These are phyloP conservation scores for Dendrolimus pini DNA, from an alignment of 2,888 invertebrate species.

Conservation along the genomic window DNA sequence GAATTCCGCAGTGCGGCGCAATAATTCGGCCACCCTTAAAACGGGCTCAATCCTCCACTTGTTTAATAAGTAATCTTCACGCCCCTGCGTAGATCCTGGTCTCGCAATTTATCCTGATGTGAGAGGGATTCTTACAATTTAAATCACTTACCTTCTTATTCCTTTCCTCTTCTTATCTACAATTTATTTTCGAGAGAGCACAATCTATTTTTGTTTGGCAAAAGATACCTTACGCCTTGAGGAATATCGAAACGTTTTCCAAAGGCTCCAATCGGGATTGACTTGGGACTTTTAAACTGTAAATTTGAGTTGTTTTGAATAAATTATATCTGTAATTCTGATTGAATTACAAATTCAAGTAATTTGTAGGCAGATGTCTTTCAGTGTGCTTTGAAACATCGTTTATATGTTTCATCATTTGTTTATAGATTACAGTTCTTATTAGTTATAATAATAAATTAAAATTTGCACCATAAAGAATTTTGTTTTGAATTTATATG, in stretches of 20 bases:
- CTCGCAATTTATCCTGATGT: constrained; percentile 25
- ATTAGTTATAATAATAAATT: too few species aligned
- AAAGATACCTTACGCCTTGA: neutral
- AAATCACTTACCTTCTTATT: neutral
- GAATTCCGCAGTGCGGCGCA: constrained; percentile 51
- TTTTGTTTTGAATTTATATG: too few species aligned
- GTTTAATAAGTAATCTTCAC: constrained; percentile 39
- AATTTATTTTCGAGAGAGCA: too few species aligned
- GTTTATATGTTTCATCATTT: too few species aligned
- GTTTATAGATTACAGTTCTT: too few species aligned
- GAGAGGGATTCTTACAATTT: constrained; percentile 12
- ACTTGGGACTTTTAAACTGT: neutral
- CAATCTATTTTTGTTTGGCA: too few species aligned
- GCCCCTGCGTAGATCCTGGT: constrained; percentile 19
- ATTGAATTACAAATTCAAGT: neutral
- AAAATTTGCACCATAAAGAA: too few species aligned
- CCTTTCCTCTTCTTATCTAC: neutral
- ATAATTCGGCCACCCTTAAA: constrained; percentile 36
- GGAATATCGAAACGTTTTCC: neutral
- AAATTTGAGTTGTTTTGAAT: neutral
- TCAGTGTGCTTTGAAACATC: too few species aligned
- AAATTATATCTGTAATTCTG: neutral
- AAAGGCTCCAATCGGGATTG: neutral
- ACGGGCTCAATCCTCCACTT: constrained; percentile 20
- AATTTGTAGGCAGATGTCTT: too few species aligned